A percentile compares a stretch with the other conserved stretches of the same genome.
Evolutionary conservation across 2,797 vertebrate species (phyloP).

Genomic region (Neomorphus geoffroyi): DNA sequence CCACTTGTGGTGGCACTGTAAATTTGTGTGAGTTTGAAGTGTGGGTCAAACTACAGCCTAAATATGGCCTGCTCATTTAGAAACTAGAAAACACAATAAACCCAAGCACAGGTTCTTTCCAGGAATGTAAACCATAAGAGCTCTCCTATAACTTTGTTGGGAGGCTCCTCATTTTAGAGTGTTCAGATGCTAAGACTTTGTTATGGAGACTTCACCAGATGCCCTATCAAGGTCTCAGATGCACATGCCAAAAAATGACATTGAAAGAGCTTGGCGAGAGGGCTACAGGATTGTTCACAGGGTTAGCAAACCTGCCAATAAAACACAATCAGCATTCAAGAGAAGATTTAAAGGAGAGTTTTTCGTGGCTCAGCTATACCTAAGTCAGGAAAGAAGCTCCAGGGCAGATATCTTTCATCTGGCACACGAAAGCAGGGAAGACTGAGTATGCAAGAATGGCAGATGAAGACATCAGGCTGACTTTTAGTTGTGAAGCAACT

Average conservation of each 20-base stretch:
- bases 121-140: not conserved
- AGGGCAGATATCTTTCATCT: not conserved
- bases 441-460: rapidly evolving
- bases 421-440: not conserved
- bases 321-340: conserved; percentile 5
- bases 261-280: not conserved
- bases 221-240: not conserved
- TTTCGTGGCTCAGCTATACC: not conserved
- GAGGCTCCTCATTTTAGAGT: not conserved
- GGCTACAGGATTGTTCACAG: not conserved
- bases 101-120: not conserved
- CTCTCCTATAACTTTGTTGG: not conserved
- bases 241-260: not conserved
- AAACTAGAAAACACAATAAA: not conserved
- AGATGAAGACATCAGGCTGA: not conserved
- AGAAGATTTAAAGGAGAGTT: not conserved
- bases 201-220: not conserved
- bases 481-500: not conserved
- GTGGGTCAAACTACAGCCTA: not conserved
- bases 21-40: not conserved
- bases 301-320: not conserved
- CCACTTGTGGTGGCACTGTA: not conserved
- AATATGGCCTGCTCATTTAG: not conserved
- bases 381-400: not conserved
- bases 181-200: not conserved